Conservation (phyloP, 2,113 vertebrate genomes). For the Columbina picui region DNA sequence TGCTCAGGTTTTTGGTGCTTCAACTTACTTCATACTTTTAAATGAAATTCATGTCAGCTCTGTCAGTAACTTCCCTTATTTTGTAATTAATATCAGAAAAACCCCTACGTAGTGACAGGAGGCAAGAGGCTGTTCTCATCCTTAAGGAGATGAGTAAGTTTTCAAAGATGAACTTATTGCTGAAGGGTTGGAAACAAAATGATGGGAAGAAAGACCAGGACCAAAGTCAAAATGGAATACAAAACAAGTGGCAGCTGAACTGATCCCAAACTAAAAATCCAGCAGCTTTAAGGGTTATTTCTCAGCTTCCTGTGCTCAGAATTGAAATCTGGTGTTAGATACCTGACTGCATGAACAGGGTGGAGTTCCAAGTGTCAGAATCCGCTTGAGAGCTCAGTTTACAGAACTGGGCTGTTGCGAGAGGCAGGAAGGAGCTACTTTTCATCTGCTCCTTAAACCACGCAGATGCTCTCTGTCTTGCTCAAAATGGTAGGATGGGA, state of each 20-base stretch:
- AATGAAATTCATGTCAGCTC: background rate
- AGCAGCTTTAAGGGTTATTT: background rate
- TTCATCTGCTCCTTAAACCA: background rate
- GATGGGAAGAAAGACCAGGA: background rate
- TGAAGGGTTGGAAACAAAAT: background rate
- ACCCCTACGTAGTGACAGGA: background rate
- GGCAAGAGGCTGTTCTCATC: background rate
- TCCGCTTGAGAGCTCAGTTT: background rate
- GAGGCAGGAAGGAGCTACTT: background rate
- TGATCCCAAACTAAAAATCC: background rate
- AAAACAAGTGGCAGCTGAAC: background rate
- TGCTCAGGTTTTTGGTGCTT: background rate
- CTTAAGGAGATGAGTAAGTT: background rate
- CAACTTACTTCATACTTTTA: background rate
- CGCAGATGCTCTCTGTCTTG: background rate
- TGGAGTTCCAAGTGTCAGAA: background rate
- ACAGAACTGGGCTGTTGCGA: background rate
- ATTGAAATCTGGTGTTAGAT: background rate
- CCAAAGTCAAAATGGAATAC: background rate
- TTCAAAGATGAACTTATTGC: background rate
- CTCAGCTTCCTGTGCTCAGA: background rate
- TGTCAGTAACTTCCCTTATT: background rate
- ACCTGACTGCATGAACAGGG: background rate
- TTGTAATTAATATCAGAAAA: background rate
- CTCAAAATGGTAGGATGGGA: background rate